A percentile compares a stretch with the other conserved stretches of the same genome.
Evolutionary conservation across 1,140 invertebrate genomes (phyloP).

Genomic region (Phocides pigmalion): DNA sequence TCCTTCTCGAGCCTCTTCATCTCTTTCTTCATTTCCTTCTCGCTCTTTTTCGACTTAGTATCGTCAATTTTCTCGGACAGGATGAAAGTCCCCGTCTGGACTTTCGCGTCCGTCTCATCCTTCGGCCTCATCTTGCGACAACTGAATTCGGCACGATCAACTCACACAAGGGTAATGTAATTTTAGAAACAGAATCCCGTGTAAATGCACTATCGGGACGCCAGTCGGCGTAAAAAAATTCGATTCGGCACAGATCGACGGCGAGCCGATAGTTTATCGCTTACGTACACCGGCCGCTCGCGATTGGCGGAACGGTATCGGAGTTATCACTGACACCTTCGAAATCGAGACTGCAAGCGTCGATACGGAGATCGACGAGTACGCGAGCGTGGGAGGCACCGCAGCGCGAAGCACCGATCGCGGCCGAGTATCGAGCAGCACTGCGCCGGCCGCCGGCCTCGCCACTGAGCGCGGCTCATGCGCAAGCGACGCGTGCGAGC

Average conservation of each 20-base stretch:
- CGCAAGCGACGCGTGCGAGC: conserved; percentile 56
- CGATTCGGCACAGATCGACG: conserved; percentile 59
- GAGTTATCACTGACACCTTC: conserved; percentile 71
- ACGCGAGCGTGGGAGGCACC: conserved; percentile 24
- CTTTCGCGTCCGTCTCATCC: conserved; percentile 72
- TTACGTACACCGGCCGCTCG: conserved; percentile 45
- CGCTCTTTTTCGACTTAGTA: conserved; percentile 78
- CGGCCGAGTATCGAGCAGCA: conserved; percentile 49
- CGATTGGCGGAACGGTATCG: conserved; percentile 67
- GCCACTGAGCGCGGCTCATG: conserved; percentile 42
- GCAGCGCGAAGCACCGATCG: conserved; percentile 47
- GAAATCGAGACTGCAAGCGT: conserved; percentile 49
- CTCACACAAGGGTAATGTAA: conserved; percentile 62
- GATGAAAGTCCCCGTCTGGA: conserved; percentile 80
- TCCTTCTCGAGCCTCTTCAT: conserved; percentile 81
- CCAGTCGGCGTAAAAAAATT: conserved; percentile 56
- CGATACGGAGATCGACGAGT: conserved; percentile 45
- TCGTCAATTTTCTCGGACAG: conserved; percentile 83
- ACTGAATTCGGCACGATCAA: conserved; percentile 44
- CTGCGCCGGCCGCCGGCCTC: conserved; percentile 48
- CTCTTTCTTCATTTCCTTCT: conserved; percentile 83
- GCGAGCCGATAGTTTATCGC: conserved; percentile 56
- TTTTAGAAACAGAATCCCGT: conserved; percentile 57
- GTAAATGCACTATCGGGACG: conserved; percentile 66
- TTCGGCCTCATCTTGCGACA: conserved; percentile 75